A percentile compares a stretch with the other conserved stretches of the same genome.
These are phyloP conservation scores for Strix aluco DNA, from an alignment of 2,113 vertebrate species.

Conservation along the genomic window DNA sequence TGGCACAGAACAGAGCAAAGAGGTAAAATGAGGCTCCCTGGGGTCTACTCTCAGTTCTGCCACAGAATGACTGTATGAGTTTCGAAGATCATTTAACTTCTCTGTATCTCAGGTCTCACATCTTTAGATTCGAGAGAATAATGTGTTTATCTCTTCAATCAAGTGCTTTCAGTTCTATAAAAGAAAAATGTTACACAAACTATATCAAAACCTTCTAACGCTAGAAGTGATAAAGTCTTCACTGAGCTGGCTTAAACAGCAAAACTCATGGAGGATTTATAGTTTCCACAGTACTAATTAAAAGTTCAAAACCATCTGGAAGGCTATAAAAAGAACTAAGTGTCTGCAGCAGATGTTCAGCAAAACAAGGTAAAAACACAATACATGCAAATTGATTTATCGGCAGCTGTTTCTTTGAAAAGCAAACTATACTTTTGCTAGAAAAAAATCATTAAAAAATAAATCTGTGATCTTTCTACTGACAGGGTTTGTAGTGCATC, in stretches of 20 bases:
- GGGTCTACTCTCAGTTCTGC: not conserved
- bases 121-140: not conserved
- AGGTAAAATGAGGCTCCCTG: not conserved
- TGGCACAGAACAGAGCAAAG: not conserved
- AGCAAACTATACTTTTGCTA: not conserved
- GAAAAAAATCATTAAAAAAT: not conserved
- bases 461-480: not conserved
- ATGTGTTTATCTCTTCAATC: not conserved
- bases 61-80: not conserved
- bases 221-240: not conserved
- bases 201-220: not conserved
- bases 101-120: not conserved
- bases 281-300: not conserved
- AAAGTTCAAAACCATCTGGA: not conserved
- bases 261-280: not conserved
- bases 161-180: not conserved
- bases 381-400: not conserved
- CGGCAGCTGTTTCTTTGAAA: not conserved
- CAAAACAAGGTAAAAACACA: not conserved
- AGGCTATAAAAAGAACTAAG: not conserved
- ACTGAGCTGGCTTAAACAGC: not conserved
- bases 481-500: not conserved
- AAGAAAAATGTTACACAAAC: not conserved
- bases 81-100: not conserved
- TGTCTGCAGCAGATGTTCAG: not conserved